Percentiles rank a stretch among this genome's conserved stretches.
Evolutionary conservation across 2,888 invertebrate species (phyloP).

Genomic region (Pachymerium ferrugineum): DNA sequence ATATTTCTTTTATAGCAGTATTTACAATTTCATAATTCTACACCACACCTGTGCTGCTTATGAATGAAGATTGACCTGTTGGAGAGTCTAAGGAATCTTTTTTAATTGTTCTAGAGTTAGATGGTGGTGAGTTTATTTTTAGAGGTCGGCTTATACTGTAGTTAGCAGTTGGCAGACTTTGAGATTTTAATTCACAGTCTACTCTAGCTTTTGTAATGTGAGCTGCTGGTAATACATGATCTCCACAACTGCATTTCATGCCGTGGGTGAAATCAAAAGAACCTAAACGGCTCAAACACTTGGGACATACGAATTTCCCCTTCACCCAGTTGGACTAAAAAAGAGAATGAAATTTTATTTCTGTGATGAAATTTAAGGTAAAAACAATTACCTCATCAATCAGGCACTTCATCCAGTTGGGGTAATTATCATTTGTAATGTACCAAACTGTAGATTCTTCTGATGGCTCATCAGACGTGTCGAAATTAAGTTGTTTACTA

Average conservation of each 20-base stretch:
- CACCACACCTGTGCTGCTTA: too few relatives aligned
- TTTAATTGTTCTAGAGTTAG: background rate
- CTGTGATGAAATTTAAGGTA: background rate
- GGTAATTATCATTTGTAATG: background rate
- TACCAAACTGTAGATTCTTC: background rate
- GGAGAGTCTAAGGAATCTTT: background rate
- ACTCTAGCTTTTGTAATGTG: background rate
- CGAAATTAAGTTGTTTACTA: background rate
- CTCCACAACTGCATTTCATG: background rate
- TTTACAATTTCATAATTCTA: background rate
- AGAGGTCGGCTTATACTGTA: background rate
- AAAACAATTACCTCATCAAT: background rate
- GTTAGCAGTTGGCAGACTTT: background rate
- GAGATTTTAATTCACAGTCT: background rate
- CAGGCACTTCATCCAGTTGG: background rate
- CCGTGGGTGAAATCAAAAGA: background rate
- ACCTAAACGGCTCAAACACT: background rate
- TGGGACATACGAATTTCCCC: background rate
- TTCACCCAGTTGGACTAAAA: constrained; percentile 11
- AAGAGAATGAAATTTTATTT: background rate
- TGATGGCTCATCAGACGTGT: background rate
- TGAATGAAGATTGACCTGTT: background rate
- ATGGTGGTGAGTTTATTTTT: background rate
- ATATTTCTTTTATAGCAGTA: background rate
- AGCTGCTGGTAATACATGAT: background rate